Evolutionary conservation across 1,140 invertebrate genomes (phyloP), one percentile per base, ranked within the genome.

Genomic region (Hypsibius dujardini): DNA sequence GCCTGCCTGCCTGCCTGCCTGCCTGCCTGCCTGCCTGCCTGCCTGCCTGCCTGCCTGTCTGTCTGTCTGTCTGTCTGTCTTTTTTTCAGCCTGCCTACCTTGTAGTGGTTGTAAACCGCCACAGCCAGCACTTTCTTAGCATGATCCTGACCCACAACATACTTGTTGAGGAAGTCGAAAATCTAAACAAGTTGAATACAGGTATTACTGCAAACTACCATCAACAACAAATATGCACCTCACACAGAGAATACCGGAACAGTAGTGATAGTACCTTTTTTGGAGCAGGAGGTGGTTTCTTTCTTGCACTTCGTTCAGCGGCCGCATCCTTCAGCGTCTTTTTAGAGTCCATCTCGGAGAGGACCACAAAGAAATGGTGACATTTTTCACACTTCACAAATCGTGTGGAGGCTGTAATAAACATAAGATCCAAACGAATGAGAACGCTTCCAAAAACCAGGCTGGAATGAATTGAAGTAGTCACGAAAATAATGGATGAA

Each of bases 41-140:
- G n/a, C n/a, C n/a, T n/a, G n/a, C n/a, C n/a, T n/a, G n/a, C 12
- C 42, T 14, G 42, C 45, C 3, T 67, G 40, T 70, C 59, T 46
- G 72, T 76, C n/a, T 72, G 69, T 42, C 67, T 70, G 75, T 78
- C 40, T 73, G 70, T 70, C 73, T 62, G 74, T 71, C 70, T 72
- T 47, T 46, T 72, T 74, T n/a, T 74, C 72, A 1, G 73, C 72
- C 91, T 90, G 76, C 98, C 92, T 76, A 94, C 84, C 82, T 97
- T 97, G 79, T 98, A 98, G 79, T 99, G 96, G 81, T 98, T 97
- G 80, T 98, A 98, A 1, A 98, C 93, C 46, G 95, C 95, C 2
- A 98, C 95, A 46, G 93, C 89, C 7, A 99, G 81, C n/a, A 97
- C 93, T 82, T 96, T 97, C 79, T 99, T 99, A 0, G 95, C 95